A percentile compares a stretch with the other conserved stretches of the same genome.
These are phyloP conservation scores for Tipula unca DNA, from an alignment of 2,888 invertebrate genomes.

Conservation along the genomic window DNA sequence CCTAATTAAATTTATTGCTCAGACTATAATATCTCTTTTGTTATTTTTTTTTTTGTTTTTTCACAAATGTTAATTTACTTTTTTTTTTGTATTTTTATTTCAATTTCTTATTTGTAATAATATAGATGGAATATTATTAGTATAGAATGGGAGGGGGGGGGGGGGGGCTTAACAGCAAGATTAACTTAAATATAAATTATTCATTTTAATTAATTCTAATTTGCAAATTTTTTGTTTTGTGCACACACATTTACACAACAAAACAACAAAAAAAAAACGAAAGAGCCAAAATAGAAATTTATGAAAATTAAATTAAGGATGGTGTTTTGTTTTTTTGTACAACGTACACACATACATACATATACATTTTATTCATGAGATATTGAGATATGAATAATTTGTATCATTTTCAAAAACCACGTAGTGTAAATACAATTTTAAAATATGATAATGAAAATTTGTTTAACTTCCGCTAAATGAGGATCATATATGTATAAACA, in stretches of 20 bases:
- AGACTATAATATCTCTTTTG: background rate
- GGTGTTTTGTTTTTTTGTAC: background rate
- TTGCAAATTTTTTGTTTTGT: background rate
- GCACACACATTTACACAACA: background rate
- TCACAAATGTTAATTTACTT: background rate
- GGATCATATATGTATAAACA: background rate
- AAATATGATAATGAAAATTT: constrained; percentile 4
- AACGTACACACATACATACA: too few species aligned
- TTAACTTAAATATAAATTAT: constrained; percentile 8
- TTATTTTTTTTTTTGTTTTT: background rate
- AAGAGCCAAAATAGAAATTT: background rate
- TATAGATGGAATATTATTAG: background rate
- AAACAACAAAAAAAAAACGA: background rate
- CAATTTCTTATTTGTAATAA: background rate
- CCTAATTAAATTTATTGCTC: background rate
- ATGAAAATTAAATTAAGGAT: background rate
- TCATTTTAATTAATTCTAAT: constrained; percentile 14
- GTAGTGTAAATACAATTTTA: background rate
- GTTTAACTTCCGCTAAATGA: background rate
- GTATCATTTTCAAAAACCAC: background rate
- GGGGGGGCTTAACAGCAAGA: background rate
- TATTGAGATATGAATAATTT: constrained; percentile 14
- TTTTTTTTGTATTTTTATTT: background rate
- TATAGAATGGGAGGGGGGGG: too few species aligned
- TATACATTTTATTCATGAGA: background rate